phyloP scores from a whole-genome alignment of 2,113 vertebrate species.

The Hydropotes inermis region DNA sequence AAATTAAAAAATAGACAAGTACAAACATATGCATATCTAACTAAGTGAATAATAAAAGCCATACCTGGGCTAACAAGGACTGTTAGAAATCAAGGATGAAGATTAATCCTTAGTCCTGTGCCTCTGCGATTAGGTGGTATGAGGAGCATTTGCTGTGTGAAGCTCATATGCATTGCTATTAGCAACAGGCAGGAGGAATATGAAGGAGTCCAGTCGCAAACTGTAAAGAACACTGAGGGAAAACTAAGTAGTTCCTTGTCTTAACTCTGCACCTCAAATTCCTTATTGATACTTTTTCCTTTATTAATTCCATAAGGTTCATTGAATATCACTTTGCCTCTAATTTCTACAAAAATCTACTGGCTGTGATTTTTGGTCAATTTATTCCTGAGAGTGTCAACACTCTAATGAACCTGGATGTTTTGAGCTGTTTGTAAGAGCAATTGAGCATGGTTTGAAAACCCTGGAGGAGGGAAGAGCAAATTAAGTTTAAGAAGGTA shows the following conservation, averaged over 20 bases:
- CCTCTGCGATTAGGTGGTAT: background rate
- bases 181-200: background rate
- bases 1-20: background rate
- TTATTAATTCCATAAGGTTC: slow-evolving; percentile 42
- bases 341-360: slow-evolving; percentile 42
- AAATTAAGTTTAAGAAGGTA: slow-evolving; percentile 54
- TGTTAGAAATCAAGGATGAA: background rate
- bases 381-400: slow-evolving; percentile 34
- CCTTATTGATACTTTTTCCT: slow-evolving; percentile 32
- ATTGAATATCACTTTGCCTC: slow-evolving; percentile 31
- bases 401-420: slow-evolving; percentile 46
- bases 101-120: background rate
- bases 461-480: slow-evolving; percentile 16
- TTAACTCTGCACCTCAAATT: slow-evolving; percentile 24
- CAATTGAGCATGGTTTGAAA: slow-evolving; percentile 50
- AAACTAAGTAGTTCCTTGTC: slow-evolving; percentile 10
- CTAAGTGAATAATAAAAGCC: background rate
- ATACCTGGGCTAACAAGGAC: background rate
- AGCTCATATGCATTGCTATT: background rate
- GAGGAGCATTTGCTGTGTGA: background rate
- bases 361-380: slow-evolving; percentile 39
- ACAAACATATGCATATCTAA: background rate
- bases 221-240: background rate
- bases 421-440: slow-evolving; percentile 53
- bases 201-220: background rate